Conservation (phyloP, 2,113 vertebrate species). For the Cathartes aura region DNA sequence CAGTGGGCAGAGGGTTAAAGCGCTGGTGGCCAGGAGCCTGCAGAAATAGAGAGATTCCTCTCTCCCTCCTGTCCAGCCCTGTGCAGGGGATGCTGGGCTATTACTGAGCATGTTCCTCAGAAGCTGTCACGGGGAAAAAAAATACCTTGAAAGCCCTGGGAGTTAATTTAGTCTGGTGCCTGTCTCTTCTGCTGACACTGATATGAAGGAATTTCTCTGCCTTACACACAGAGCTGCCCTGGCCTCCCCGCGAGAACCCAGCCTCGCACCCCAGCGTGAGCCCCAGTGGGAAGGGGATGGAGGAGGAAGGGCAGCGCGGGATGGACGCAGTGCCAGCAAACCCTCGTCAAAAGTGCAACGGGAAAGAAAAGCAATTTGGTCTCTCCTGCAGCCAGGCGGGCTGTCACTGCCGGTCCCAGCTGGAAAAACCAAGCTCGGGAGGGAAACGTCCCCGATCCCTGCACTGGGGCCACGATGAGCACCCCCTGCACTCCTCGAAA, state of each 20-base stretch:
- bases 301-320: rapidly evolving
- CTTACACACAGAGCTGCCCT: neutral
- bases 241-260: rapidly evolving
- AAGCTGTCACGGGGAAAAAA: neutral
- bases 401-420: neutral
- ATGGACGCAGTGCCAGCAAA: neutral
- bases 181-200: neutral
- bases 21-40: neutral
- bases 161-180: neutral
- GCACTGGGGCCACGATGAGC: neutral
- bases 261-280: neutral
- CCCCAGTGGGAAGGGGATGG: neutral
- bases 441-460: neutral
- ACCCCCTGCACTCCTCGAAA: rapidly evolving
- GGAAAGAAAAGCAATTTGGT: neutral
- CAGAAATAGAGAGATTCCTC: neutral
- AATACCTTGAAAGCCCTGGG: neutral
- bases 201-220: neutral
- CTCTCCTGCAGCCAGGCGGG: neutral
- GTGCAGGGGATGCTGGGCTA: neutral
- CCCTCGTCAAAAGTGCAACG: neutral
- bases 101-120: rapidly evolving
- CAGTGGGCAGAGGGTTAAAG: neutral
- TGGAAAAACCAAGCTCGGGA: rapidly evolving
- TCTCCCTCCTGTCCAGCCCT: neutral